Evolutionary conservation across 2,113 vertebrate genomes (phyloP).

Genomic region (Tetrax tetrax): DNA sequence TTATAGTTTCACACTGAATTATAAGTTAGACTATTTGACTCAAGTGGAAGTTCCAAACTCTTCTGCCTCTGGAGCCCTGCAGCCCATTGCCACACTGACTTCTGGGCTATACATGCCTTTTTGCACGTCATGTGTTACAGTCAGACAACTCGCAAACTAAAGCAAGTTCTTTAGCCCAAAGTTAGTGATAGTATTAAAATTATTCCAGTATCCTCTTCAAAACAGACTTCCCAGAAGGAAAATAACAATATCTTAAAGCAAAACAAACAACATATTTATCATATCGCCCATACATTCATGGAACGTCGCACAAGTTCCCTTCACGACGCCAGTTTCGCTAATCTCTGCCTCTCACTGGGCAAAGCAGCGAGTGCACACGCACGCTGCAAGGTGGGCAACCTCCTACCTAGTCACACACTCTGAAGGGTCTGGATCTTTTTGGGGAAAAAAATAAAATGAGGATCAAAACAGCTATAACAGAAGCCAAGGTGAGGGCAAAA

Average conservation of each 20-base stretch:
- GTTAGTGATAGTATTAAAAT: neutral
- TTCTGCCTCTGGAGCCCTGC: neutral
- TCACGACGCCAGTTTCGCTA: neutral
- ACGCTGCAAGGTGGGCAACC: neutral
- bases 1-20: neutral
- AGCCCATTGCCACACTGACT: neutral
- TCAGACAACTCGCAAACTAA: neutral
- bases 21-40: neutral
- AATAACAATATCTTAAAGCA: neutral
- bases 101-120: neutral
- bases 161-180: neutral
- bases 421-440: neutral
- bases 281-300: rapidly evolving
- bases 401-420: neutral
- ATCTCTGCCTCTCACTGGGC: neutral
- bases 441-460: too few species aligned
- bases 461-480: neutral
- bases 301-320: neutral
- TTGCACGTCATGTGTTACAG: rapidly evolving
- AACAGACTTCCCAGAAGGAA: neutral
- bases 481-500: neutral
- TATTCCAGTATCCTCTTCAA: neutral
- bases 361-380: neutral
- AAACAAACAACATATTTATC: neutral
- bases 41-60: neutral